These are phyloP conservation scores for Rhinogobius similis DNA, from an alignment of 2,113 vertebrate species.

Conservation along the genomic window DNA sequence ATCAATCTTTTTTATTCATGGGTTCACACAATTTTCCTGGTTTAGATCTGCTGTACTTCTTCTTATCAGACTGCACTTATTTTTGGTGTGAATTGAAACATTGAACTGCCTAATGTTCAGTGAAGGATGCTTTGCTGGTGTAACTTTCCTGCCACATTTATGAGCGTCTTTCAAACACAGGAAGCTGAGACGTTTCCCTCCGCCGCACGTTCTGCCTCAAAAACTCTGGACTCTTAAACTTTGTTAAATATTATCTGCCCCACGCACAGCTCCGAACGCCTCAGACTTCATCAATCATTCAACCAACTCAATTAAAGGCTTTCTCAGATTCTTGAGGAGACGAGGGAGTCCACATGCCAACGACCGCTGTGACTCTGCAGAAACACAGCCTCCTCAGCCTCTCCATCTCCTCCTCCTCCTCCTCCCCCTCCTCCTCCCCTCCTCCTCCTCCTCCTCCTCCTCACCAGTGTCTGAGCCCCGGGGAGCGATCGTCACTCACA, in stretches of 20 bases:
- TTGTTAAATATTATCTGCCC: constrained; percentile 80
- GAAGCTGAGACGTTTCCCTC: constrained; percentile 18
- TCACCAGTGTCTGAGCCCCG: not conserved
- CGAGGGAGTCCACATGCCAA: constrained; percentile 10
- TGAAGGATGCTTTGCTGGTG: too few relatives aligned
- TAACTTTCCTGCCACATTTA: too few relatives aligned
- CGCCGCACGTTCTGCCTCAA: not conserved
- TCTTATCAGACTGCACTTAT: too few relatives aligned
- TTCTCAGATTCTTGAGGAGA: constrained; percentile 30
- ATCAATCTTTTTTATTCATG: too few relatives aligned
- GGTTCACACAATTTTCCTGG: too few relatives aligned
- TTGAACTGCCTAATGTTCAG: too few relatives aligned
- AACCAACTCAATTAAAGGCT: constrained; percentile 63
- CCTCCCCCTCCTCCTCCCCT: too few relatives aligned
- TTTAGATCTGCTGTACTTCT: too few relatives aligned
- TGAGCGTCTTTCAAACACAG: not conserved
- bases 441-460: too few relatives aligned
- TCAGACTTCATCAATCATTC: constrained; percentile 72
- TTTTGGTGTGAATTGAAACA: too few relatives aligned
- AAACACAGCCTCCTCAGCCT: not conserved
- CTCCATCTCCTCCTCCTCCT: not conserved
- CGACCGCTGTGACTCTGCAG: not conserved
- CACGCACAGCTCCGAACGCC: constrained; percentile 35
- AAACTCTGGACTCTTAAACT: constrained; percentile 55
- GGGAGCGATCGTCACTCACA: too few relatives aligned